Evolutionary conservation across 1,140 invertebrate genomes (phyloP).

Genomic region (Centruroides vittatus): DNA sequence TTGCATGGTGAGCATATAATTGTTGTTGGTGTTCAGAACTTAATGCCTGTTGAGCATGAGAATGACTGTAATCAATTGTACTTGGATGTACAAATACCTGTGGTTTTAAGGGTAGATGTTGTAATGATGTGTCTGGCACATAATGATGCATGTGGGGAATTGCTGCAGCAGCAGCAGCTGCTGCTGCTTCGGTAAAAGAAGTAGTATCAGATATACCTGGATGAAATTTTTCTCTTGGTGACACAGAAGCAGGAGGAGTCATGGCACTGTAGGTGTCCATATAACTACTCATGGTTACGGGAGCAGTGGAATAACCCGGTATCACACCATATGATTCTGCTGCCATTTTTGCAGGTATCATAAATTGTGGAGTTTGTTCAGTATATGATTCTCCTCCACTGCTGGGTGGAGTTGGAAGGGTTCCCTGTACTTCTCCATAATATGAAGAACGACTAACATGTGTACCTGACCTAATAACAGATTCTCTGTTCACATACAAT

Average conservation of each 20-base stretch:
- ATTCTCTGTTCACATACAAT: conserved; percentile 82
- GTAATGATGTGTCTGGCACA: conserved; percentile 31
- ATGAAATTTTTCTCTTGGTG: conserved; percentile 66
- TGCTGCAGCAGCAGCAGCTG: conserved; percentile 14
- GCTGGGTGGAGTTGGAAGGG: conserved; percentile 5
- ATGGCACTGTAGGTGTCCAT: conserved; percentile 53
- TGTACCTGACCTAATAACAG: conserved; percentile 54
- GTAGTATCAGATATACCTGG: conserved; percentile 35
- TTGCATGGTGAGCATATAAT: conserved; percentile 59
- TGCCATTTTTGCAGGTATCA: conserved; percentile 4
- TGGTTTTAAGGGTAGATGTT: conserved; percentile 73
- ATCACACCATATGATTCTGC: conserved; percentile 17
- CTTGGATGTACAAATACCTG: conserved; percentile 33
- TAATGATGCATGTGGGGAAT: conserved; percentile 9
- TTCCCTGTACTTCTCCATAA: conserved; percentile 16
- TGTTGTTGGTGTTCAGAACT: conserved; percentile 44
- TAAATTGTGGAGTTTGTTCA: conserved; percentile 9
- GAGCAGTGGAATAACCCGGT: conserved; percentile 13
- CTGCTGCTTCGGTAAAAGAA: conserved; percentile 14
- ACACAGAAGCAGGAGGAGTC: conserved; percentile 88
- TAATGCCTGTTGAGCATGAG: conserved; percentile 4
- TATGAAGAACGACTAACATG: conserved; percentile 15
- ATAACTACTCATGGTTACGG: conserved; percentile 4
- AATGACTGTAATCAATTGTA: conserved; percentile 11
- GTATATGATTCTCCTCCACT: conserved; percentile 5